Evolutionary conservation across 2,113 vertebrate genomes (phyloP).

Genomic region (Silurus asotus): DNA sequence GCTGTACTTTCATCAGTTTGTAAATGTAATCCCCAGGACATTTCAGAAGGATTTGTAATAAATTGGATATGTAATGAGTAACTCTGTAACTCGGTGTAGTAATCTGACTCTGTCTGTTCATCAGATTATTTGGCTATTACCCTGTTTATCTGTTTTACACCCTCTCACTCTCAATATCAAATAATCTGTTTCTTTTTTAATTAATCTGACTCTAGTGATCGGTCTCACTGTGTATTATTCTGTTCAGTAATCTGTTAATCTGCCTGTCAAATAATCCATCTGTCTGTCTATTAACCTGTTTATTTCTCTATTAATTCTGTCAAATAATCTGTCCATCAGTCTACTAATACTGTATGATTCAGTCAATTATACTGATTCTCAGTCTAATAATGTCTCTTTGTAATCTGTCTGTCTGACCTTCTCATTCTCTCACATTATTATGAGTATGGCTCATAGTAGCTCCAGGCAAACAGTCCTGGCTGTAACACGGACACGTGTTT

Average conservation of each 20-base stretch:
- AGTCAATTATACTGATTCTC: too few species aligned
- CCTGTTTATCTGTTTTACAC: not conserved
- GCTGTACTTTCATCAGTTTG: too few species aligned
- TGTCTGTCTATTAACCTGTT: not conserved
- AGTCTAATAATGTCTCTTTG: too few species aligned
- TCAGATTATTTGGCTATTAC: not conserved
- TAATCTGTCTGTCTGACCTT: not conserved
- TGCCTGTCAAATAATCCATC: not conserved
- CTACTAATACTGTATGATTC: too few species aligned
- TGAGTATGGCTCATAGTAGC: not conserved
- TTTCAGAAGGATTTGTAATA: not conserved
- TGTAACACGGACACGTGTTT: not conserved
- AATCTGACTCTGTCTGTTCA: not conserved
- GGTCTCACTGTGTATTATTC: not conserved
- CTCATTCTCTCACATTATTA: not conserved
- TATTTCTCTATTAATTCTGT: not conserved
- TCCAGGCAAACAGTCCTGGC: not conserved
- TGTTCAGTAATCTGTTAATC: not conserved
- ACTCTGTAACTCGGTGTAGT: not conserved
- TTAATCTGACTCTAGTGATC: not conserved
- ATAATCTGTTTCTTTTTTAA: too few species aligned
- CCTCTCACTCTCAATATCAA: too few species aligned
- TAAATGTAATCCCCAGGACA: not conserved
- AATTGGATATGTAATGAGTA: not conserved
- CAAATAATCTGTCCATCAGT: too few species aligned